Evolutionary conservation across 2,888 invertebrate species (phyloP).

Genomic region (Parochlus steinenii): DNA sequence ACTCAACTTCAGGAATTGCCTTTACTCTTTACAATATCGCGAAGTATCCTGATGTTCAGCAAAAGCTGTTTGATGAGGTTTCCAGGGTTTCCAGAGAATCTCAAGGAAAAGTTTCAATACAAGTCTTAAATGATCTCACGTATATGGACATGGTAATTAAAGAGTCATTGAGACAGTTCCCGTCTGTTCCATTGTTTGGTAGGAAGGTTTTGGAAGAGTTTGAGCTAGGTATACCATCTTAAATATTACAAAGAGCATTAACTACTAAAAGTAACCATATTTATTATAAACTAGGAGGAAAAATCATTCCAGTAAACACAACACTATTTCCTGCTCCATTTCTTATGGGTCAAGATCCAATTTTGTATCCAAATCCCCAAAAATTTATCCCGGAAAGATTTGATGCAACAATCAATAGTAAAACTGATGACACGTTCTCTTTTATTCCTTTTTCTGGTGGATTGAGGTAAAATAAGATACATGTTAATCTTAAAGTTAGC

Average conservation of each 20-base stretch:
- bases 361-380: slow-evolving; percentile 1
- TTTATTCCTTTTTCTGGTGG: slow-evolving; percentile 7
- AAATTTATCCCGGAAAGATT: slow-evolving; percentile 10
- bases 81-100: slow-evolving; percentile 20
- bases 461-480: background rate
- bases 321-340: slow-evolving; percentile 1
- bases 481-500: slow-evolving; percentile 18
- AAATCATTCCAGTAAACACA: slow-evolving; percentile 2
- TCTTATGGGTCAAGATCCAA: slow-evolving; percentile 7
- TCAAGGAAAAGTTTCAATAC: too few species aligned
- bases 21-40: slow-evolving; percentile 27
- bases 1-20: slow-evolving; percentile 25
- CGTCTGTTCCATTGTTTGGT: slow-evolving; percentile 27
- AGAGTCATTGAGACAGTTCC: slow-evolving; percentile 26
- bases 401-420: background rate
- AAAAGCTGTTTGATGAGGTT: slow-evolving; percentile 23
- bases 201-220: slow-evolving; percentile 24
- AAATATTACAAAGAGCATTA: background rate
- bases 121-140: slow-evolving; percentile 22
- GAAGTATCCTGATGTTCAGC: slow-evolving; percentile 23
- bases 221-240: slow-evolving; percentile 22
- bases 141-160: slow-evolving; percentile 28
- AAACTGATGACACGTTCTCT: background rate
- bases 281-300: too few species aligned
- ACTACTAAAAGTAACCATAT: background rate